A percentile compares a stretch with the other conserved stretches of the same genome.
phyloP scores from a whole-genome alignment of 2,888 invertebrate genomes.

The Dryobotodes eremita region DNA sequence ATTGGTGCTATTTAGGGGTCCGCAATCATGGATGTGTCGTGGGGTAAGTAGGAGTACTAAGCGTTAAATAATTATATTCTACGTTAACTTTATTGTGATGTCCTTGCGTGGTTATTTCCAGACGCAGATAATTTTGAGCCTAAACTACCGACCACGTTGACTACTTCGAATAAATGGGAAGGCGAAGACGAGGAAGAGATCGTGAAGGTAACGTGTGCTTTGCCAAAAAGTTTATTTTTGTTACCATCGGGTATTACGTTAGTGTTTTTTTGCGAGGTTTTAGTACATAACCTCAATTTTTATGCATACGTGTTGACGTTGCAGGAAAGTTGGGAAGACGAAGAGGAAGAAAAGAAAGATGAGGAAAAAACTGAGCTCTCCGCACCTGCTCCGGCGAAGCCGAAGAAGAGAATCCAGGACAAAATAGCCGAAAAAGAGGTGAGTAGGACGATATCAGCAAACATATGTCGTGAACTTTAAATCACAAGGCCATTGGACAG shows the following conservation, averaged over 20 bases:
- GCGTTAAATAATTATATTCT: constrained; percentile 68
- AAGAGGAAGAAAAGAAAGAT: constrained; percentile 95
- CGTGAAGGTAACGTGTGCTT: constrained; percentile 92
- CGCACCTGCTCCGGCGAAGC: constrained; percentile 92
- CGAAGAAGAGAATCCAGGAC: constrained; percentile 94
- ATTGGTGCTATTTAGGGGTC: constrained; percentile 83
- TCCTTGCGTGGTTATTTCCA: constrained; percentile 86
- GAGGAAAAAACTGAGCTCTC: constrained; percentile 92
- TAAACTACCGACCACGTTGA: constrained; percentile 91
- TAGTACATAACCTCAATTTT: constrained; percentile 83
- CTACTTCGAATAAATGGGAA: constrained; percentile 94
- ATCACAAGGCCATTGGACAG: constrained; percentile 52
- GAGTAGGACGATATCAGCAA: constrained; percentile 62
- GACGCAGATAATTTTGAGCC: constrained; percentile 94
- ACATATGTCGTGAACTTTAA: constrained; percentile 60
- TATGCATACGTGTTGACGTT: constrained; percentile 87
- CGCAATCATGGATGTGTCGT: constrained; percentile 93
- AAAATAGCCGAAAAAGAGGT: constrained; percentile 98
- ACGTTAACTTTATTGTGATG: constrained; percentile 68
- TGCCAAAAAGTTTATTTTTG: constrained; percentile 80
- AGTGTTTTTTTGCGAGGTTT: constrained; percentile 59
- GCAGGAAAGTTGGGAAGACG: constrained; percentile 99
- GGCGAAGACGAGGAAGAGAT: constrained; percentile 97
- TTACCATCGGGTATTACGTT: constrained; percentile 43
- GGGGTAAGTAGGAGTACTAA: constrained; percentile 90